Evolutionary conservation across 2,113 vertebrate species (phyloP).

Genomic region (Phyllopteryx taeniolatus): DNA sequence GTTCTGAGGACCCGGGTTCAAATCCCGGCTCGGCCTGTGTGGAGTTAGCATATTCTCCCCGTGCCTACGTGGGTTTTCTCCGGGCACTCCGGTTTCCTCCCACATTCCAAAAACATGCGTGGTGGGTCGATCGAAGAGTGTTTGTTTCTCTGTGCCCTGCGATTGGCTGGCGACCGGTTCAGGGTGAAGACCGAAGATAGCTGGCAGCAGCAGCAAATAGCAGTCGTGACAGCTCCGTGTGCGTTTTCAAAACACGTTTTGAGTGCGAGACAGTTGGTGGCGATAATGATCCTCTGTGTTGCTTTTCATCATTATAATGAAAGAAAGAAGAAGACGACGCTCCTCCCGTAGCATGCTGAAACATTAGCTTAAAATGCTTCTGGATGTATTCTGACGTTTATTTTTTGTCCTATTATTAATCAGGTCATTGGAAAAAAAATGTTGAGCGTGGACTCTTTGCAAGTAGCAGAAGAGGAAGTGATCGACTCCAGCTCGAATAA

Average conservation of each 20-base stretch:
- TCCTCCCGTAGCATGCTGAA: not conserved
- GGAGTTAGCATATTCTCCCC: too few species aligned
- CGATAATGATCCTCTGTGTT: conserved; percentile 4
- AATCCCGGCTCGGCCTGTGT: too few species aligned
- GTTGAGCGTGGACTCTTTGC: conserved; percentile 79
- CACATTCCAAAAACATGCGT: too few species aligned
- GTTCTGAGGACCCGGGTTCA: too few species aligned
- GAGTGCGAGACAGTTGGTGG: not conserved
- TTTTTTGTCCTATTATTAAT: not conserved
- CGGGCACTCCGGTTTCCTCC: too few species aligned
- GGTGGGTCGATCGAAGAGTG: too few species aligned
- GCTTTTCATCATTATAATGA: not conserved
- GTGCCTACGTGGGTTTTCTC: too few species aligned
- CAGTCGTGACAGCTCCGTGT: not conserved
- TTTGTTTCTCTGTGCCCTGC: too few species aligned
- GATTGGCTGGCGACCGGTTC: too few species aligned
- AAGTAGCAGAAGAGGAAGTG: conserved; percentile 84
- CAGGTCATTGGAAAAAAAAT: conserved; percentile 24
- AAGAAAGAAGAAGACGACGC: not conserved
- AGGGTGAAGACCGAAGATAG: too few species aligned
- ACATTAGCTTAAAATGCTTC: not conserved
- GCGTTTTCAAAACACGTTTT: not conserved
- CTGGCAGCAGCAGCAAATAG: too few species aligned
- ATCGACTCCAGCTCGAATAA: conserved; percentile 78
- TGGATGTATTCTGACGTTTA: not conserved